Conservation (phyloP, 2,797 vertebrate species). For the Benthosema pterotum region DNA sequence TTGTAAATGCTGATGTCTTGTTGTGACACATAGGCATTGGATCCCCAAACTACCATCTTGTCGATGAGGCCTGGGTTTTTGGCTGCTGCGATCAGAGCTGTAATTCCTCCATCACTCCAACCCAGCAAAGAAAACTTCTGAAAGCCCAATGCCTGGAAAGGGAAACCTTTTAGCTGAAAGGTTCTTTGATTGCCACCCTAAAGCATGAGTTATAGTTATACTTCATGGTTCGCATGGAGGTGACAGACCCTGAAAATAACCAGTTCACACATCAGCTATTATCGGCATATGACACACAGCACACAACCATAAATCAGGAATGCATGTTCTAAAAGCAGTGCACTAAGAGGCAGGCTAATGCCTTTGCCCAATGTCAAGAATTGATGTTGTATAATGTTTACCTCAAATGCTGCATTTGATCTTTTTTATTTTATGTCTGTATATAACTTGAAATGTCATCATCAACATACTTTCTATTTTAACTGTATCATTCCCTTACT, state of each 20-base stretch:
- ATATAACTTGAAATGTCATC: too few species aligned
- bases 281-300: not conserved
- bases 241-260: too few species aligned
- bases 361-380: too few species aligned
- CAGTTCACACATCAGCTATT: too few species aligned
- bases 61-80: slow-evolving; percentile 79
- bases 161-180: not conserved
- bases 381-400: not conserved
- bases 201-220: too few species aligned
- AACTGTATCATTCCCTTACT: too few species aligned
- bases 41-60: slow-evolving; percentile 89
- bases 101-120: slow-evolving; percentile 93
- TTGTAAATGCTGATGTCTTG: slow-evolving; percentile 84
- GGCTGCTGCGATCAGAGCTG: slow-evolving; percentile 86
- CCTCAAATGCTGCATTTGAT: not conserved
- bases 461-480: too few species aligned
- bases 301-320: not conserved
- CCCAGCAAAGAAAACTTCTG: slow-evolving; percentile 87
- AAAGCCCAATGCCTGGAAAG: slow-evolving; percentile 81
- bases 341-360: too few species aligned
- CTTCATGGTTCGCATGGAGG: too few species aligned
- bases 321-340: not conserved
- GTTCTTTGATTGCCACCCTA: too few species aligned
- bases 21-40: slow-evolving; percentile 83
- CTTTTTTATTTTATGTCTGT: too few species aligned